These are phyloP conservation scores for Rhinella marina DNA, from an alignment of 2,797 vertebrate species.

Conservation along the genomic window DNA sequence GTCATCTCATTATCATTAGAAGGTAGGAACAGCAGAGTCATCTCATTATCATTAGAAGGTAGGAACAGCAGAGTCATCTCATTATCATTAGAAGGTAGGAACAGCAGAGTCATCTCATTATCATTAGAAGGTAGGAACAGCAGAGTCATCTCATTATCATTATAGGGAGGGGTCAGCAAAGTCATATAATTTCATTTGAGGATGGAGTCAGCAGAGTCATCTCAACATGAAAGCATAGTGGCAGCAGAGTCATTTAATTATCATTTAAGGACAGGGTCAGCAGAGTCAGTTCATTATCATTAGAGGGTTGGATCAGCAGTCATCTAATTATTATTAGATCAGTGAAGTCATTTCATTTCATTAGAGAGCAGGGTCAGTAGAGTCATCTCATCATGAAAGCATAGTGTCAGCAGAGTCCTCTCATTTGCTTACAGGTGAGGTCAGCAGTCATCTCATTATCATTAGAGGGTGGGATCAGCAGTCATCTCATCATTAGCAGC, in stretches of 20 bases:
- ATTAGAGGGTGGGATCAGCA: not conserved
- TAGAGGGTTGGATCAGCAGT: not conserved
- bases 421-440: not conserved
- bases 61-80: no score
- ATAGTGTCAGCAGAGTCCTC: not conserved
- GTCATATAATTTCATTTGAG: not conserved
- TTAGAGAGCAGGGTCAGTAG: not conserved
- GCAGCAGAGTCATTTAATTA: no score
- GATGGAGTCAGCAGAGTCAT: no score
- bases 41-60: not conserved
- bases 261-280: not conserved
- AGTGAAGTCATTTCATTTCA: not conserved
- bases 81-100: no score
- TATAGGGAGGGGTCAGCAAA: not conserved
- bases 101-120: no score
- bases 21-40: not conserved
- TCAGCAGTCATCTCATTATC: not conserved
- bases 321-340: no score
- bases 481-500: not conserved
- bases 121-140: no score
- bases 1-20: not conserved
- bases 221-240: no score
- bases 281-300: not conserved
- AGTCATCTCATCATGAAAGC: not conserved
- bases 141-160: no score